Evolutionary conservation across 1,140 invertebrate species (phyloP).

Genomic region (Ceratina calcarata): DNA sequence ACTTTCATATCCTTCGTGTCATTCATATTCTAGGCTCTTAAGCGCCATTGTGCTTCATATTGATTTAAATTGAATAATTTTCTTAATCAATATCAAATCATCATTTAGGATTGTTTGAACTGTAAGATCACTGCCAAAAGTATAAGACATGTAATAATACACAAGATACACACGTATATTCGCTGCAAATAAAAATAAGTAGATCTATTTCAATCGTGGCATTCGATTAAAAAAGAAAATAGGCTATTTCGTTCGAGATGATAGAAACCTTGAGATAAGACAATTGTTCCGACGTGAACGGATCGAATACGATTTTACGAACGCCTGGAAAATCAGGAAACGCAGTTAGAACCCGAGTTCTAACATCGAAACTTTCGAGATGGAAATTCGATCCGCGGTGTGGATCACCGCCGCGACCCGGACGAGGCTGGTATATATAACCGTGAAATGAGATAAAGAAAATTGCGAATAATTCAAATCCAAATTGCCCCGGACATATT

Average conservation of each 20-base stretch:
- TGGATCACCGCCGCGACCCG: slow-evolving; percentile 19
- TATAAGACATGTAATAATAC: no score
- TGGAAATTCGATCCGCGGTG: slow-evolving; percentile 61
- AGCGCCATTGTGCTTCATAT: no score
- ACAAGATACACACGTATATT: no score
- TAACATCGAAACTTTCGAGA: slow-evolving; percentile 52
- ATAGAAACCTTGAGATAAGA: slow-evolving; percentile 24
- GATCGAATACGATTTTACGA: not conserved
- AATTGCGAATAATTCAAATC: slow-evolving; percentile 79
- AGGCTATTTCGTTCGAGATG: not conserved
- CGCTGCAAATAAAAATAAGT: not conserved
- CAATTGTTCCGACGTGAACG: not conserved
- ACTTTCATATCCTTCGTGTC: not conserved
- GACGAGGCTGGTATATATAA: slow-evolving; percentile 33
- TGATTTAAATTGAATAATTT: no score
- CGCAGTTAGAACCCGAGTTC: no score
- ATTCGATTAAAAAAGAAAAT: not conserved
- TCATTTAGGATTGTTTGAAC: no score
- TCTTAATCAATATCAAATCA: no score
- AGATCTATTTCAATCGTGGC: not conserved
- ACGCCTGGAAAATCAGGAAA: no score
- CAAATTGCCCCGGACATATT: slow-evolving; percentile 77
- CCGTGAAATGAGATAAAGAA: slow-evolving; percentile 74
- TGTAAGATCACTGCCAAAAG: no score
- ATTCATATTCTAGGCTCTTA: no score